Evolutionary conservation across 2,113 vertebrate genomes (phyloP), one percentile per base, ranked within the genome.

Genomic region (Prunella himalayana): DNA sequence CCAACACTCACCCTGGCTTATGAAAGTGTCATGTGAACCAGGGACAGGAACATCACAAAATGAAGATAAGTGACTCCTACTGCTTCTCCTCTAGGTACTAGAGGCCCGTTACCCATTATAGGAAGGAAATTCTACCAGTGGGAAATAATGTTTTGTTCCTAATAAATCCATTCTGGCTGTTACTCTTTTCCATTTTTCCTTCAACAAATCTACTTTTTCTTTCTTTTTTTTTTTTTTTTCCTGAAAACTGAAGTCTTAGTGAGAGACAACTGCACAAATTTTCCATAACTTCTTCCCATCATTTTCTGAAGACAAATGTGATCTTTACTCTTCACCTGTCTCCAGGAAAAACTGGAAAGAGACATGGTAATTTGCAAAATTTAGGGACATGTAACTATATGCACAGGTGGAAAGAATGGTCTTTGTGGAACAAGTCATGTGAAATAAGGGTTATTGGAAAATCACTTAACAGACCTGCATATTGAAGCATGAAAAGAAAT

Each of bases 141-240:
- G 50, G 49, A 42, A 31, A 16, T 8, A 30, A 8, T 8, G 9
- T 53, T 78, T 87, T 90, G 65, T 66, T 41, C 47, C 54, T 57
- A 66, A 61, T 5, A 71, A 82, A 37, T 41, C 22, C 13, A 28
- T 71, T 86, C 33, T 13, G 6, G 6, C 13, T 76, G 35, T 57
- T 76, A 27, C 7, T 50, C 5, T 41, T 57, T 70, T 82, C 9
- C 2, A 44, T 53, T 39, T 75, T 45, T n/a, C n/a, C 19, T 53
- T 82, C 37, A 57, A 59, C 13, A 63, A 75, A 33, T 33, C 10
- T 63, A 51, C 15, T 53, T 21, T 37, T 77, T 50, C 8, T 42
- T 51, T 53, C 3, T 24, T 47, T 30, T 27, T 37, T 60, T 42
- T 60, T 42, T 49, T 57, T 33, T 27, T 1, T 0, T 1, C 13